These are phyloP conservation scores for Clinocottus analis DNA, from an alignment of 2,113 vertebrate genomes.

Conservation along the genomic window DNA sequence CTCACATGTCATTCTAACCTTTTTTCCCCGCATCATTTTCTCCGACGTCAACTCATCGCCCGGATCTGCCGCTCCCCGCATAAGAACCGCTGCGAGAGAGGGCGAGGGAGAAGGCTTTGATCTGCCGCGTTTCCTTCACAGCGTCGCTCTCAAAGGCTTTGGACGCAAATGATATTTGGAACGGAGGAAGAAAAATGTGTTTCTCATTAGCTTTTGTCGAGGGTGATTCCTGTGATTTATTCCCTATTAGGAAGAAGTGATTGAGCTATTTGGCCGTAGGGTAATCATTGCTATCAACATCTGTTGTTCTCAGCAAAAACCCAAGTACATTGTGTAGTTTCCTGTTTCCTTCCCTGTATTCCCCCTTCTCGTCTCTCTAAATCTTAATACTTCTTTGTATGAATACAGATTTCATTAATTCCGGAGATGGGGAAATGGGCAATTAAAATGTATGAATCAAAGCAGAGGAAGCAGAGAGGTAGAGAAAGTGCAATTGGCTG, in stretches of 20 bases:
- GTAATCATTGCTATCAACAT: conserved; percentile 54
- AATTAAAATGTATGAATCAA: conserved; percentile 72
- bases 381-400: conserved; percentile 53
- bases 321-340: conserved; percentile 25
- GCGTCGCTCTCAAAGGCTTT: conserved; percentile 62
- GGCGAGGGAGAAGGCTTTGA: conserved; percentile 58
- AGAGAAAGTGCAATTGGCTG: conserved; percentile 40
- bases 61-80: conserved; percentile 59
- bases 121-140: conserved; percentile 54
- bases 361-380: conserved; percentile 28
- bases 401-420: conserved; percentile 68
- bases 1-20: conserved; percentile 71
- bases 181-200: conserved; percentile 54
- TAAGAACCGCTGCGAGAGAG: conserved; percentile 36
- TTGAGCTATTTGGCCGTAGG: conserved; percentile 49
- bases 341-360: conserved; percentile 13
- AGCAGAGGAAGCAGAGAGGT: conserved; percentile 33
- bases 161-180: conserved; percentile 42
- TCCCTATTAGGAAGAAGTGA: conserved; percentile 38
- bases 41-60: conserved; percentile 61
- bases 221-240: conserved; percentile 61
- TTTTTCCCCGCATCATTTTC: conserved; percentile 64
- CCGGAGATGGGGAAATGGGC: conserved; percentile 54
- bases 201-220: conserved; percentile 53
- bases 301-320: conserved; percentile 39